Conservation (phyloP, 2,888 invertebrate species). For the Agrenia bidenticulata region DNA sequence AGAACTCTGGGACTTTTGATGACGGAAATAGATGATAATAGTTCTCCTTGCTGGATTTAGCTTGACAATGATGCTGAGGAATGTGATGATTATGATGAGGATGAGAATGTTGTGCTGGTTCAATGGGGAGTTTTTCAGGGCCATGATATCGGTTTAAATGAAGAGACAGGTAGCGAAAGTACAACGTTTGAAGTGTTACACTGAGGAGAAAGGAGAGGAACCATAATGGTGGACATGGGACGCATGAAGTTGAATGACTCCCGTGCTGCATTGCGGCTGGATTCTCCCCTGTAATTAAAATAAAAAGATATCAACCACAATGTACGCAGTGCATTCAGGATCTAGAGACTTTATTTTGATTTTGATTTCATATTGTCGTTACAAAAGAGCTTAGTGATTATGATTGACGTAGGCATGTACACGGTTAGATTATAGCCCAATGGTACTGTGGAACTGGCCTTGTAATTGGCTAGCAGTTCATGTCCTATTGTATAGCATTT, state of each 20-base stretch:
- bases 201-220: constrained; percentile 51
- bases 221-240: constrained; percentile 52
- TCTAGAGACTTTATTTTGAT: too few species aligned
- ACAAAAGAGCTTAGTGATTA: too few species aligned
- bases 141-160: constrained; percentile 41
- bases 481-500: too few species aligned
- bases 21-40: too few species aligned
- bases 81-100: constrained; percentile 20
- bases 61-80: not conserved
- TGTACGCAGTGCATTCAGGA: too few species aligned
- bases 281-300: constrained; percentile 64
- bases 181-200: constrained; percentile 50
- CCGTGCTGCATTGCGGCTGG: constrained; percentile 75
- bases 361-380: too few species aligned
- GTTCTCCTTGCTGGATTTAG: not conserved
- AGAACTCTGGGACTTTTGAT: too few species aligned
- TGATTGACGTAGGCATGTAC: too few species aligned
- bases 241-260: constrained; percentile 56
- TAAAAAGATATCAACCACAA: constrained; percentile 16
- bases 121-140: constrained; percentile 13
- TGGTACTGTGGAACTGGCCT: too few species aligned
- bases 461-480: too few species aligned
- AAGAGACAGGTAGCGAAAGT: constrained; percentile 49
- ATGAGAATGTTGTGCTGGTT: not conserved
- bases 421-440: too few species aligned